Evolutionary conservation across 30 jellyfish, hydroid and myxozoan genomes (phyloP), one percentile per base, ranked within the genome.

Genomic region (Pelagia noctiluca): DNA sequence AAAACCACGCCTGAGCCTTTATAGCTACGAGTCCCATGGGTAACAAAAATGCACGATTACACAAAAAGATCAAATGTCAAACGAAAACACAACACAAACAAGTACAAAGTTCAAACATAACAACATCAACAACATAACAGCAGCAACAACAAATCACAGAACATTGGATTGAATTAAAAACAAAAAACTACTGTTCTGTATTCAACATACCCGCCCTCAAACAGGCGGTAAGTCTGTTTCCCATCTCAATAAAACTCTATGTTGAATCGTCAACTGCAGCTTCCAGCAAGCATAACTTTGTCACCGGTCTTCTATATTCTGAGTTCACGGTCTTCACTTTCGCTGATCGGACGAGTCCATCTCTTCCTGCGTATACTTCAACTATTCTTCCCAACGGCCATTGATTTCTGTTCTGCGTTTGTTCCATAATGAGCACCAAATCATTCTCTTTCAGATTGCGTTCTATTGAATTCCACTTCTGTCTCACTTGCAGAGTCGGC

Each of bases 281-380:
- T 76, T 76, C 88, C 63, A 76, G 63, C 21, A 76, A 29, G 50
- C 88, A 76, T 3, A 76, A 80, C 63, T 54, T 76, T 24, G 28
- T 29, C 5, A 78, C 61, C 0, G 83, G 82, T 60, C 89, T 5
- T 3, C 24, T 1, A 22, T 49, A 29, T 63, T 33, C 71, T 38
- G 89, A 57, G 19, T 60, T 54, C 48, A 7, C 12, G 2, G 78
- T 76, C 76, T 54, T 50, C 50, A 50, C 78, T 30, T 53, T 24
- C 31, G 49, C 89, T 8, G 82, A 35, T 8, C 70, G 70, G 28
- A 78, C 82, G 16, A 49, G 75, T 1, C 89, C 83, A 38, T 63
- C 89, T 63, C 64, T 78, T 57, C 89, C 89, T 7, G 53, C 12
- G 62, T 22, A 65, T 31, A 31, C 35, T 65, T 65, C 54, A 3